Evolutionary conservation across 2,113 vertebrate species (phyloP), one percentile per base, ranked within the genome.

Genomic region (Corythaeola cristata): DNA sequence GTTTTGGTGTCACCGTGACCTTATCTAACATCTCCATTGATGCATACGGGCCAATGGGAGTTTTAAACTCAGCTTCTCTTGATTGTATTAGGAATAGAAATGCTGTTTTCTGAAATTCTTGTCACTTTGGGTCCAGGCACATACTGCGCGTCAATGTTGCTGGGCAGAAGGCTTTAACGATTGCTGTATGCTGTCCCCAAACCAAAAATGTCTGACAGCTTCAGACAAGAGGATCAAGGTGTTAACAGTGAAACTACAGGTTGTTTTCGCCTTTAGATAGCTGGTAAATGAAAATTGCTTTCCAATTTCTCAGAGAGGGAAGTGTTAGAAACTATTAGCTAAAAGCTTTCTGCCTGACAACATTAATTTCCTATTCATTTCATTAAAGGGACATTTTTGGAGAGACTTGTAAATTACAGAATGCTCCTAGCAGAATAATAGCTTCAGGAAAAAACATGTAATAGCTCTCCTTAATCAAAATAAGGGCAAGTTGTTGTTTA

Each of bases 361-460:
- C 93, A 85, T 97, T 98, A 98, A 97, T 98, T 98, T 98, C 80
- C 94, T 97, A 96, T 98, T 97, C 96, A 94, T 97, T 98, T 98
- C 93, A 97, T 97, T 97, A 97, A 96, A 92, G 79, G 62, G 90
- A 86, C 93, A 84, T 93, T 97, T 98, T 97, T 98, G 84, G 91
- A 97, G 91, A 92, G 93, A 83, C 79, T 97, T 97, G 96, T 97
- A 98, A 98, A 98, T 98, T 98, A 89, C 69, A 97, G 39, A 62
- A 76, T 96, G 71, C 92, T 95, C 58, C 91, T 94, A 94, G 93
- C 81, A 97, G 92, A 97, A 90, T 97, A 98, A 97, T 98, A 97
- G 97, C 97, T 97, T 93, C 80, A 95, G 94, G 96, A 97, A 97
- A 97, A 97, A 98, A 93, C 71, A 86, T 92, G 86, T 97, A 97